Percentiles rank a stretch among this genome's conserved stretches.
Conservation (phyloP, 2,888 invertebrate genomes). For the Drosophila anceps region DNA sequence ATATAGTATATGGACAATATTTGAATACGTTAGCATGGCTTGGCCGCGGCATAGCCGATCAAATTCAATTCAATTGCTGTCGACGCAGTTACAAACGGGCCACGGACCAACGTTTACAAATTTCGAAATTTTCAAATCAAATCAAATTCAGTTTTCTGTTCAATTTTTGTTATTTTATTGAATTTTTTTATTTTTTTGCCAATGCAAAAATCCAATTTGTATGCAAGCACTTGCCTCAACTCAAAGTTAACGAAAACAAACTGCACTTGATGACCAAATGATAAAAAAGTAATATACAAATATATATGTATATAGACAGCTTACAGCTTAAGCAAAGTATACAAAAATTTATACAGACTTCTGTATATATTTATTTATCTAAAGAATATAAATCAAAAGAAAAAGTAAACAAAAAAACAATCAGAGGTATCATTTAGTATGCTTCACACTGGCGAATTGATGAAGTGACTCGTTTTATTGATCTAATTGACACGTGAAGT, state of each 20-base stretch:
- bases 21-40: conserved; percentile 9
- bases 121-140: conserved; percentile 42
- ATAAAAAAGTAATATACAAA: conserved; percentile 20
- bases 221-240: conserved; percentile 26
- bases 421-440: conserved; percentile 14
- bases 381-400: conserved; percentile 1
- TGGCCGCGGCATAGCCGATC: conserved; percentile 10
- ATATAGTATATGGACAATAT: conserved; percentile 1
- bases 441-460: conserved; percentile 38
- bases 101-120: conserved; percentile 37
- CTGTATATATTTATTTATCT: neutral
- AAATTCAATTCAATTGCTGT: conserved; percentile 18
- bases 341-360: neutral
- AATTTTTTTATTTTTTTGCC: conserved; percentile 14
- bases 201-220: conserved; percentile 37
- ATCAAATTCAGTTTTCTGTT: conserved; percentile 33
- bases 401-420: neutral
- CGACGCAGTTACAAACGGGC: conserved; percentile 32
- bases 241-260: conserved; percentile 26
- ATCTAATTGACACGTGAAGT: conserved; percentile 64
- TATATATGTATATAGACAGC: conserved; percentile 9
- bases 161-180: neutral
- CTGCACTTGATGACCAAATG: conserved; percentile 48
- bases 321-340: neutral
- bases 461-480: conserved; percentile 61